A percentile compares a stretch with the other conserved stretches of the same genome.
phyloP scores from a whole-genome alignment of 2,113 vertebrate species.

The Calonectris borealis region DNA sequence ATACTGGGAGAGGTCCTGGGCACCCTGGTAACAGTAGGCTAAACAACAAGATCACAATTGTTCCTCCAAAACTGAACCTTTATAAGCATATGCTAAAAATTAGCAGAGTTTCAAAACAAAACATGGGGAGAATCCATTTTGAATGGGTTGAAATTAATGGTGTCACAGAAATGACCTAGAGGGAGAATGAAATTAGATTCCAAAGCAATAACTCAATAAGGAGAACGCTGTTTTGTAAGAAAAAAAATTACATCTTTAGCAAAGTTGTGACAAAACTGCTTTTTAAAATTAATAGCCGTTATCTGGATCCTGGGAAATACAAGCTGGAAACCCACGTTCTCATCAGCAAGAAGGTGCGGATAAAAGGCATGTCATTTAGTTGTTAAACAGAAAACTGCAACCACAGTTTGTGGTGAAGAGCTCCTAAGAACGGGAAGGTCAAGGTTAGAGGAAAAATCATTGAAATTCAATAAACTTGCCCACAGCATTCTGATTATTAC shows the following conservation, averaged over 20 bases:
- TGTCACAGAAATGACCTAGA: not conserved
- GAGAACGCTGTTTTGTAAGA: not conserved
- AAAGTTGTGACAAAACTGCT: not conserved
- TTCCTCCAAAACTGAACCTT: not conserved
- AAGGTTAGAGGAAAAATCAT: not conserved
- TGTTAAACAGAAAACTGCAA: not conserved
- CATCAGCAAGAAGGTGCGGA: not conserved
- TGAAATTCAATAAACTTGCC: not conserved
- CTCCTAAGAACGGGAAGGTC: no score
- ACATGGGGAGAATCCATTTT: not conserved
- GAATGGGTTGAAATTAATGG: not conserved
- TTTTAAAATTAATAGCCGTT: not conserved
- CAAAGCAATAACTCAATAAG: not conserved
- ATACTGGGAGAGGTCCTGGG: not conserved
- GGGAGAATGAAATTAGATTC: not conserved
- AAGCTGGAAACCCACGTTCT: not conserved
- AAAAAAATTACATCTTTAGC: not conserved
- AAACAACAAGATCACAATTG: not conserved
- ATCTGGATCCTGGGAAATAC: not conserved
- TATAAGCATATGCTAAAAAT: slow-evolving; percentile 4
- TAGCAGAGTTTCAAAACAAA: slow-evolving; percentile 29
- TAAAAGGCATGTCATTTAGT: not conserved
- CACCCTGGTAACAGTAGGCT: not conserved
- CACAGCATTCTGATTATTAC: not conserved
- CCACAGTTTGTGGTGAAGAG: not conserved